A percentile compares a stretch with the other conserved stretches of the same genome.
phyloP scores from a whole-genome alignment of 2,113 vertebrate genomes.

The Oxyruncus cristatus region DNA sequence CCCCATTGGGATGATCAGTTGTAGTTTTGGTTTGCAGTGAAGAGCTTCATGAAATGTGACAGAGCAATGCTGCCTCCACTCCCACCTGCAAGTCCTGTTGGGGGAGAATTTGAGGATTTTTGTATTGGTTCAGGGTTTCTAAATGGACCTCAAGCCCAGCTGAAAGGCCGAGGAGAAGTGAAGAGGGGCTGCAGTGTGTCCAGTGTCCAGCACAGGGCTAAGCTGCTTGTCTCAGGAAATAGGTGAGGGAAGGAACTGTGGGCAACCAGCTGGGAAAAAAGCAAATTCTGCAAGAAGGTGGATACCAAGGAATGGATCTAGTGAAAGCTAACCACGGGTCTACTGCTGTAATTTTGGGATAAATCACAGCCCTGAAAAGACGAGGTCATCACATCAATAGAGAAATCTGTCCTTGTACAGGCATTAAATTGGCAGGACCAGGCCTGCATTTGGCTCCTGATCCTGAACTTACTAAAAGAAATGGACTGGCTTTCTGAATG shows the following conservation, averaged over 20 bases:
- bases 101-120: not conserved
- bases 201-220: not conserved
- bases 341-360: not conserved
- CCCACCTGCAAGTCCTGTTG: not conserved
- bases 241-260: not conserved
- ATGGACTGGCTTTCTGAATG: not conserved
- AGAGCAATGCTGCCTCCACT: not conserved
- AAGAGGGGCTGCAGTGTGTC: not conserved
- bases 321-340: not conserved
- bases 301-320: not conserved
- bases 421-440: not conserved
- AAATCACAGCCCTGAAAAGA: not conserved
- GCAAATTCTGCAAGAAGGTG: not conserved
- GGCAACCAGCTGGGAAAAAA: accelerated
- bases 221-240: not conserved
- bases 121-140: not conserved
- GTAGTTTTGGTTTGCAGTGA: not conserved
- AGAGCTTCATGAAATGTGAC: accelerated
- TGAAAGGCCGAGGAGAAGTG: not conserved
- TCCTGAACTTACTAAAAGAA: not conserved
- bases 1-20: not conserved
- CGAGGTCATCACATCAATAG: too few species aligned
- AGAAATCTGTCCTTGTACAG: not conserved
- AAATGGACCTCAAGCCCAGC: not conserved
- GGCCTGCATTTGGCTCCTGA: not conserved